phyloP scores from a whole-genome alignment of 2,113 vertebrate genomes.

The Paradisaea rubra region DNA sequence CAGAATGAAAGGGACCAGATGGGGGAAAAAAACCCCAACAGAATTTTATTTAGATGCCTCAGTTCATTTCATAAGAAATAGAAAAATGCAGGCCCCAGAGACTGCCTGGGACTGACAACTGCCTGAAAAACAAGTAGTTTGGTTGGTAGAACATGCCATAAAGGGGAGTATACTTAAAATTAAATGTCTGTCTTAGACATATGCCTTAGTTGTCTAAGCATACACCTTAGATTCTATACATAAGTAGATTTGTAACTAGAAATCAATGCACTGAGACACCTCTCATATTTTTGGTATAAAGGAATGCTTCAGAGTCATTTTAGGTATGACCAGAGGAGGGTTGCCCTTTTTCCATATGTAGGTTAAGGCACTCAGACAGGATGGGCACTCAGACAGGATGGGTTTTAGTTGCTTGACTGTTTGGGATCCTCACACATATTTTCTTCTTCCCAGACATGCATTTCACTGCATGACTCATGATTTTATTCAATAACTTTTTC shows the following conservation, averaged over 20 bases:
- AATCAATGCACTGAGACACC: not conserved
- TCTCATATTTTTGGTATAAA: not conserved
- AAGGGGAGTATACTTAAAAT: not conserved
- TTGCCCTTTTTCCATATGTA: not conserved
- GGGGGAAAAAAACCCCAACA: accelerated
- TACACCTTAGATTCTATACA: not conserved
- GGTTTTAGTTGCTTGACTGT: accelerated
- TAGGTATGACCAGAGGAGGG: not conserved
- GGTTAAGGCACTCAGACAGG: not conserved
- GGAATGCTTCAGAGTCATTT: not conserved
- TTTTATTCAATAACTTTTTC: not conserved
- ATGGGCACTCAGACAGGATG: not conserved
- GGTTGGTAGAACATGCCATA: not conserved
- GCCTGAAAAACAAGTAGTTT: not conserved
- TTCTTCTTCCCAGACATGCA: not conserved
- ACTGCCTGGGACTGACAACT: not conserved
- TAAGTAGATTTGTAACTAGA: not conserved
- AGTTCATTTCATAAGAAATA: not conserved
- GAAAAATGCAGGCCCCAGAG: not conserved
- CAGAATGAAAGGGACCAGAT: not conserved
- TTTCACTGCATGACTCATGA: not conserved
- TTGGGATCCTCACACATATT: not conserved
- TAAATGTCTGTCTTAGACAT: not conserved
- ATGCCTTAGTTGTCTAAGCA: not conserved
- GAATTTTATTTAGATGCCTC: not conserved